These are phyloP conservation scores for Lepidonotus clava DNA, from an alignment of 2,888 invertebrate genomes.

Conservation along the genomic window DNA sequence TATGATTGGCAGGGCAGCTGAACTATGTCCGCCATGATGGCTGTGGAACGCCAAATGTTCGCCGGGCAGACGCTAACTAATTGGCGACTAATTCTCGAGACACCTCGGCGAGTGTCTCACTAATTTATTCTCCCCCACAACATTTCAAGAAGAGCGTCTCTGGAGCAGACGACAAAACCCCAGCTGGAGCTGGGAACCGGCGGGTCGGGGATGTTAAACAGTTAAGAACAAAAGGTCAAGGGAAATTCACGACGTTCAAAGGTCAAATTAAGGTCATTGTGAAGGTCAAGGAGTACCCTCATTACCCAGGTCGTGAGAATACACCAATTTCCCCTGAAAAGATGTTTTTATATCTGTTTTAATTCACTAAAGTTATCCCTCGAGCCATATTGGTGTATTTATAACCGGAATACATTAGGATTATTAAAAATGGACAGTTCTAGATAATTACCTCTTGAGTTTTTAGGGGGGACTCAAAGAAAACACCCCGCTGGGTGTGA, in stretches of 20 bases:
- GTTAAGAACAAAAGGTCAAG: slow-evolving; percentile 20
- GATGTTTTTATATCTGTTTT: not conserved
- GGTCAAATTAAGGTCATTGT: not conserved
- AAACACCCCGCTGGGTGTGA: not conserved
- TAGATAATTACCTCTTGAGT: not conserved
- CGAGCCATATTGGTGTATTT: not conserved
- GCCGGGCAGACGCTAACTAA: not conserved
- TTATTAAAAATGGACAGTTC: not conserved
- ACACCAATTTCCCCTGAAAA: not conserved
- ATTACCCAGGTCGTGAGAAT: not conserved
- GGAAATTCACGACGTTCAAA: not conserved
- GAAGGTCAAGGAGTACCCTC: not conserved
- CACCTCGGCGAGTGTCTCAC: slow-evolving; percentile 15
- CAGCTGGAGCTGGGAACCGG: not conserved
- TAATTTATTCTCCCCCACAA: not conserved
- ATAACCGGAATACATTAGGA: not conserved
- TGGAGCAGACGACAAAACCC: not conserved
- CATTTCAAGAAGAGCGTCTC: not conserved
- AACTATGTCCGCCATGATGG: not conserved
- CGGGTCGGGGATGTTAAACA: no score
- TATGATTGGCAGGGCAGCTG: slow-evolving; percentile 11
- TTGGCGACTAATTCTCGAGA: slow-evolving; percentile 35
- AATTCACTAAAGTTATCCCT: not conserved
- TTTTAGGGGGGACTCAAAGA: not conserved
- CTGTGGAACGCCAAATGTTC: not conserved